Base-by-base conservation (phyloP, 37 sponge, comb jelly and placozoan genomes). In the Amphimedon queenslandica region DNA sequence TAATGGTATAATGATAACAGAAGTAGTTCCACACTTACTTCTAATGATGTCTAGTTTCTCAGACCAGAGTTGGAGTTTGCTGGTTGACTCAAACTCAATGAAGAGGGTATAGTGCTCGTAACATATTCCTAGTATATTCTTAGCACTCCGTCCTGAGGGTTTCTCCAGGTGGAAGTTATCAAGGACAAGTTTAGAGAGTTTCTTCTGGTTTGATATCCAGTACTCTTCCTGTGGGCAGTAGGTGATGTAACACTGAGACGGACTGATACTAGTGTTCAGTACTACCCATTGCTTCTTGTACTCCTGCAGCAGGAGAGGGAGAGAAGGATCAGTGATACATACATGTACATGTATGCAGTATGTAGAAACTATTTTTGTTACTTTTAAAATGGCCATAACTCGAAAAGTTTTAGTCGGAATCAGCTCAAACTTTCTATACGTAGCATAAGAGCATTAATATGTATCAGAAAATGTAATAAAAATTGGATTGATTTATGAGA, bases 221-320 rank as follows among this genome's bases (percentile, higher is more conserved):
- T 85, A 68, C 4, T 34, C 58, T 58, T 85, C 85, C 35, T 73
- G 78, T 56, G 73, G 78, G 75, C 85, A 85, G 73, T 78, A 74
- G 63, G 58, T 67, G n/a, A 85, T 32, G 63, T 27, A 78, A 58
- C 85, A 69, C 27, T 43, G 18, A 33, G 55, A n/a, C 18, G 85
- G 85, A 0, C 69, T 73, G 1, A 79, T 67, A 3, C 78, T 60
- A 4, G 55, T 24, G 40, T 57, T 39, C 3, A 79, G 67, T 25
- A 85, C 85, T 38, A 85, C 85, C 85, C 85, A 85, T 42, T 73
- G 75, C 0, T 35, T 37, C 34, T 76, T 85, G 78, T 78, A 85
- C 2, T 85, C 69, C 85, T 85, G 40, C 18, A 47, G n/a, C n/a
- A n/a, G n/a, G n/a, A n/a, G n/a, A n/a, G n/a, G n/a, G n/a, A n/a